Percentiles rank a stretch among this genome's conserved stretches.
phyloP scores from a whole-genome alignment of 2,797 vertebrate genomes.

The Ctenochaetus hawaiiensis region DNA sequence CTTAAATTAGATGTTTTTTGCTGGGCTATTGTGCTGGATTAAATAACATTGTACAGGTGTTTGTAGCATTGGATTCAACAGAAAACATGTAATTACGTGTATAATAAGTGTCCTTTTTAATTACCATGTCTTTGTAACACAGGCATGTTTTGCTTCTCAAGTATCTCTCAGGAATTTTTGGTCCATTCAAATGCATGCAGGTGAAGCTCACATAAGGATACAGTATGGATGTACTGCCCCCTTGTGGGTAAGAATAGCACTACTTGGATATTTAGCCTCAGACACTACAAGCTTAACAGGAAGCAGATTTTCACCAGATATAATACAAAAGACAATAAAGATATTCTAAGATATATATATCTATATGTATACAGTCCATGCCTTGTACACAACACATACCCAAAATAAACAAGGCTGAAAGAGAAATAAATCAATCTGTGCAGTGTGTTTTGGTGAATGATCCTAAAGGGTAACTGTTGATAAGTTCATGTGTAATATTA shows the following conservation, averaged over 20 bases:
- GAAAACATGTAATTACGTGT: background rate
- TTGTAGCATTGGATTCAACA: background rate
- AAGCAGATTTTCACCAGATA: background rate
- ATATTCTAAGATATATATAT: background rate
- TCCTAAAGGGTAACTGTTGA: too few relatives aligned
- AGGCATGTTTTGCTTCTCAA: background rate
- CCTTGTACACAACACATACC: background rate
- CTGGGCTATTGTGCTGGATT: background rate
- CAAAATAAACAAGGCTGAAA: background rate
- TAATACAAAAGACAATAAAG: background rate
- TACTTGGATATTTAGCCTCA: background rate
- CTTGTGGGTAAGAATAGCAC: constrained; percentile 49
- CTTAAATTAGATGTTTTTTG: background rate
- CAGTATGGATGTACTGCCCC: constrained; percentile 30
- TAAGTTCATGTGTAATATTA: too few relatives aligned
- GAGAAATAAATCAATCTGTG: background rate
- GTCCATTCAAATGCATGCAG: background rate
- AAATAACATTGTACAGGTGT: background rate
- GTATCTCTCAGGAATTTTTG: background rate
- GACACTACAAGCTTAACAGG: background rate
- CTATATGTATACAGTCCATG: background rate
- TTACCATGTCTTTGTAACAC: background rate
- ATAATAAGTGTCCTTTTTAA: background rate
- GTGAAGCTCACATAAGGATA: background rate
- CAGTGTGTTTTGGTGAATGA: too few relatives aligned